Evolutionary conservation across 2,888 invertebrate species (phyloP).

Genomic region (Cordilura impudica): DNA sequence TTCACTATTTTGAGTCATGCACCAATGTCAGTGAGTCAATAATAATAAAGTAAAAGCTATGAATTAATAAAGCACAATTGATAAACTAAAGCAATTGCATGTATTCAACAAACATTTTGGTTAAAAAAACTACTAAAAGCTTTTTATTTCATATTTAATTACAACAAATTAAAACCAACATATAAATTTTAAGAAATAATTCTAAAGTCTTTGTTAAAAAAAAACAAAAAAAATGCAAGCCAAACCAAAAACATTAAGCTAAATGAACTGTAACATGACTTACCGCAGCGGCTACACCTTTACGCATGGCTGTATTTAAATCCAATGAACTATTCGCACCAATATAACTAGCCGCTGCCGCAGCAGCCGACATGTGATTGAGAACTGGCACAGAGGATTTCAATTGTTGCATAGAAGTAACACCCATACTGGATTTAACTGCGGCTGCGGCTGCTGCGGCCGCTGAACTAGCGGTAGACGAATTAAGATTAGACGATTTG

Average conservation of each 20-base stretch:
- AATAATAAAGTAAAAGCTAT: too few relatives aligned
- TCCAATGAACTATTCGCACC: conserved; percentile 46
- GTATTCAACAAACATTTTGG: not conserved
- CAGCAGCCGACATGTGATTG: conserved; percentile 59
- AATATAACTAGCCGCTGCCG: conserved; percentile 49
- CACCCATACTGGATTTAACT: conserved; percentile 57
- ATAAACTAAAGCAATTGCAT: too few relatives aligned
- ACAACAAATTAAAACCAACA: not conserved
- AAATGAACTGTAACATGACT: conserved; percentile 73
- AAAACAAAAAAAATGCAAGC: conserved; percentile 31
- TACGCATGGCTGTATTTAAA: conserved; percentile 67
- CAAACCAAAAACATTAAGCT: conserved; percentile 33
- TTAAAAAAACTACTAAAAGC: not conserved
- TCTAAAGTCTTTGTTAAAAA: not conserved
- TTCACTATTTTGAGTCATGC: too few relatives aligned
- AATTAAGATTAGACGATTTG: conserved; percentile 32
- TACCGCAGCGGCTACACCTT: conserved; percentile 75
- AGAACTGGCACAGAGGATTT: conserved; percentile 67
- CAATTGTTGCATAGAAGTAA: conserved; percentile 65
- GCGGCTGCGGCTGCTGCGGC: conserved; percentile 63
- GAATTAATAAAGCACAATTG: too few relatives aligned
- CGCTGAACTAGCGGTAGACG: conserved; percentile 58
- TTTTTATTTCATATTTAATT: not conserved
- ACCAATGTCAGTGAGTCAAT: too few relatives aligned
- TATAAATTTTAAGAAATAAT: not conserved